Conservation (phyloP, 2,888 invertebrate genomes). For the Amitus sp. region DNA sequence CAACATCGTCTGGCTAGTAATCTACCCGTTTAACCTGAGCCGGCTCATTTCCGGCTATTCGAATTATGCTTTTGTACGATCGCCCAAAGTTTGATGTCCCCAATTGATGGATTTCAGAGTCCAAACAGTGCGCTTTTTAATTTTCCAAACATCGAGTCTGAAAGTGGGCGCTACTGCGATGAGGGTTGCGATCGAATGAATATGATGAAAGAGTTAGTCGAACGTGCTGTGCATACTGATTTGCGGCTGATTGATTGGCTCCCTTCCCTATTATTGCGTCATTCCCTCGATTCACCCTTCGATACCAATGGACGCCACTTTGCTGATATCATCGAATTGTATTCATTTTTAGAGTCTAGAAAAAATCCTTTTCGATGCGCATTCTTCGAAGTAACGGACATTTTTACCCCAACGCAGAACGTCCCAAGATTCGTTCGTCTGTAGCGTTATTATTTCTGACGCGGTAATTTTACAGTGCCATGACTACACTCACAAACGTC, state of each 20-base stretch:
- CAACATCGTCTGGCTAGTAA: slow-evolving; percentile 41
- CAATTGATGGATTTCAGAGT: not conserved
- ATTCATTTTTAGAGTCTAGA: slow-evolving; percentile 34
- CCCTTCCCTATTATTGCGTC: slow-evolving; percentile 58
- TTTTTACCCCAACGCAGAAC: too few relatives aligned
- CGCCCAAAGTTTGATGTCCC: too few relatives aligned
- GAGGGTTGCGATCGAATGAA: slow-evolving; percentile 63
- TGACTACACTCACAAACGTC: slow-evolving; percentile 58
- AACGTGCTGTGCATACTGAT: slow-evolving; percentile 66
- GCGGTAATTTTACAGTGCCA: slow-evolving; percentile 66
- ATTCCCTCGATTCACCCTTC: slow-evolving; percentile 35
- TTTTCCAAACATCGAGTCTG: slow-evolving; percentile 6
- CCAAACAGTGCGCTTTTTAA: not conserved
- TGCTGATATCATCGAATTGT: slow-evolving; percentile 21
- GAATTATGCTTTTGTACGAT: slow-evolving; percentile 21
- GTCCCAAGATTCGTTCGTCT: slow-evolving; percentile 52
- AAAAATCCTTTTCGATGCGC: too few relatives aligned
- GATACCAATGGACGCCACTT: slow-evolving; percentile 15
- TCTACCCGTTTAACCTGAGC: slow-evolving; percentile 15
- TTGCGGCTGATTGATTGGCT: slow-evolving; percentile 65
- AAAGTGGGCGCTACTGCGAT: slow-evolving; percentile 46
- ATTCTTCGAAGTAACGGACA: too few relatives aligned
- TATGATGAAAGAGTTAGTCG: slow-evolving; percentile 66
- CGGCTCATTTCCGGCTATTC: slow-evolving; percentile 16
- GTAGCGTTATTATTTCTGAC: slow-evolving; percentile 65